Evolutionary conservation across 2,888 invertebrate genomes (phyloP).

Genomic region (Lepidocyrtoides sp.): DNA sequence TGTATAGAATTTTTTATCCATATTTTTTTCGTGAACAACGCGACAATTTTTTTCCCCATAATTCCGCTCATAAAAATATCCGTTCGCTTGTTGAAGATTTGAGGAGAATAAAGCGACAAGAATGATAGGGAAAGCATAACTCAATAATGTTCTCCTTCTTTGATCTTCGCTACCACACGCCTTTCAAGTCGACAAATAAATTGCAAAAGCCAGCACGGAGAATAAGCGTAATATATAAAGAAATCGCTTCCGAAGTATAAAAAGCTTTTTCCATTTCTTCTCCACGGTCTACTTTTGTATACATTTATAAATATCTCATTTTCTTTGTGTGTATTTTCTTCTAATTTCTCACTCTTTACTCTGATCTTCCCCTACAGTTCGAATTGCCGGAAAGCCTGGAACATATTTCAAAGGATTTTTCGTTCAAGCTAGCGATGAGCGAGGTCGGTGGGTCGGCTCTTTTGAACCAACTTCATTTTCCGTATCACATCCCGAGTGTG

Average conservation of each 20-base stretch:
- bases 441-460: slow-evolving; percentile 83
- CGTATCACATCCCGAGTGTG: slow-evolving; percentile 83
- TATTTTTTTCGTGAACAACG: too few relatives aligned
- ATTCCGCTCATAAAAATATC: neutral
- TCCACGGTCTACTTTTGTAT: too few relatives aligned
- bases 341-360: slow-evolving; percentile 19
- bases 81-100: neutral
- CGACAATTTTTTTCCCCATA: neutral
- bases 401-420: slow-evolving; percentile 85
- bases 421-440: slow-evolving; percentile 83
- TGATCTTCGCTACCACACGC: too few relatives aligned
- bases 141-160: neutral
- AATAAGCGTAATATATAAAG: too few relatives aligned
- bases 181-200: too few relatives aligned
- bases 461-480: slow-evolving; percentile 85
- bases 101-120: neutral
- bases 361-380: slow-evolving; percentile 76
- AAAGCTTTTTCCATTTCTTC: neutral
- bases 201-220: too few relatives aligned
- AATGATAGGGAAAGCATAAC: neutral
- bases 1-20: too few relatives aligned
- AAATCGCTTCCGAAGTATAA: neutral
- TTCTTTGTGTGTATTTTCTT: neutral
- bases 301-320: neutral
- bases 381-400: slow-evolving; percentile 82